phyloP scores from a whole-genome alignment of 1,140 invertebrate genomes.

The Varroa destructor region DNA sequence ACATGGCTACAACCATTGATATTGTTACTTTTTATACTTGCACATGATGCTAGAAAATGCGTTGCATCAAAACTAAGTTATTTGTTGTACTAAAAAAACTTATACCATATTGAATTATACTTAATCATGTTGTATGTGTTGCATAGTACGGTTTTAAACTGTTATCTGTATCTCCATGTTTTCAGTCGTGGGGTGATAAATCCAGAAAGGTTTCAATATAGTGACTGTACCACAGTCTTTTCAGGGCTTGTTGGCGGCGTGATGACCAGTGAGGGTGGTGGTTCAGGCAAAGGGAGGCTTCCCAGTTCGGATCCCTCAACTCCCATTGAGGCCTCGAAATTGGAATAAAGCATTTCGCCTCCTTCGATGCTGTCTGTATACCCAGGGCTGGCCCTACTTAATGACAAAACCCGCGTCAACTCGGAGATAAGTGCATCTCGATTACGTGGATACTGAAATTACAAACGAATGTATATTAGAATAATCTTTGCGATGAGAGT shows the following conservation, averaged over 20 bases:
- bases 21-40: no score
- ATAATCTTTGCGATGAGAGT: neutral
- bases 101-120: no score
- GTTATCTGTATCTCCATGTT: no score
- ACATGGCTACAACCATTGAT: no score
- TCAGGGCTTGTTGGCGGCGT: conserved; percentile 21
- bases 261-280: conserved; percentile 16
- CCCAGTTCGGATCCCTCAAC: neutral
- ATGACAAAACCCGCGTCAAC: neutral
- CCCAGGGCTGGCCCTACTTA: neutral
- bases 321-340: conserved; percentile 16
- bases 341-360: neutral
- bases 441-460: conserved; percentile 19
- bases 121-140: no score
- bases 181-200: no score
- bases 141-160: no score
- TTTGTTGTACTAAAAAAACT: no score
- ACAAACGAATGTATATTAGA: neutral
- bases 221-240: neutral
- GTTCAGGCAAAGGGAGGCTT: conserved; percentile 1
- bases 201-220: no score
- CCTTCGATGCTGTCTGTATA: neutral
- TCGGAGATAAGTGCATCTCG: neutral
- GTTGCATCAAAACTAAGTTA: no score
- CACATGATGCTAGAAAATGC: no score